Percentiles rank a stretch among this genome's conserved stretches.
Conservation (phyloP, 2,888 invertebrate genomes). For the Augochlorella aurata region DNA sequence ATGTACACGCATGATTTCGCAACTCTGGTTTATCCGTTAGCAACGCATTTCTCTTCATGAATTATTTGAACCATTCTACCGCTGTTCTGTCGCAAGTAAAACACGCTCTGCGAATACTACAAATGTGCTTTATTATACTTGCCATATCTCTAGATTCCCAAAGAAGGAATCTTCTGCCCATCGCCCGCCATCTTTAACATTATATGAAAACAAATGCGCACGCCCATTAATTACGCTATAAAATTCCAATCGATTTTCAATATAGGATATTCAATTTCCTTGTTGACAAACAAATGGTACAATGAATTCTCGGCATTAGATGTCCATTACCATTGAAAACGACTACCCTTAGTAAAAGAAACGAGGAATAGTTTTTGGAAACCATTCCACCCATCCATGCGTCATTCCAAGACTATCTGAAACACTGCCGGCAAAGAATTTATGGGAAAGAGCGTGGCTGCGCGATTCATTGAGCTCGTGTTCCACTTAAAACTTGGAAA, state of each 20-base stretch:
- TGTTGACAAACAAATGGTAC: too few species aligned
- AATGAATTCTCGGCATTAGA: not conserved
- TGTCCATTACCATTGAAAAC: not conserved
- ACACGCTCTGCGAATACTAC: not conserved
- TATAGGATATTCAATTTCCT: too few species aligned
- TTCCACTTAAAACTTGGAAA: conserved; percentile 9
- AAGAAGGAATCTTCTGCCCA: not conserved
- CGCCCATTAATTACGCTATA: too few species aligned
- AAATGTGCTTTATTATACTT: not conserved
- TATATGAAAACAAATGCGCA: too few species aligned
- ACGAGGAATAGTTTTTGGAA: not conserved
- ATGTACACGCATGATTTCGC: not conserved
- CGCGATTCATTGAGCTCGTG: conserved; percentile 5
- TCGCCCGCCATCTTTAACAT: too few species aligned
- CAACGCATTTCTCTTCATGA: not conserved
- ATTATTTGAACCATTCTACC: not conserved
- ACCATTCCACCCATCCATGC: not conserved
- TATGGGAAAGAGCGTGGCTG: not conserved
- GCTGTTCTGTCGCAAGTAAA: not conserved
- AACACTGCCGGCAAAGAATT: conserved; percentile 1
- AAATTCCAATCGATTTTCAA: too few species aligned
- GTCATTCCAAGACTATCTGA: not conserved
- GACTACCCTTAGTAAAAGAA: not conserved
- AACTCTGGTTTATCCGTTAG: not conserved
- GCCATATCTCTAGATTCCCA: not conserved